phyloP scores from a whole-genome alignment of 2,888 invertebrate genomes.

The Dryobota labecula region DNA sequence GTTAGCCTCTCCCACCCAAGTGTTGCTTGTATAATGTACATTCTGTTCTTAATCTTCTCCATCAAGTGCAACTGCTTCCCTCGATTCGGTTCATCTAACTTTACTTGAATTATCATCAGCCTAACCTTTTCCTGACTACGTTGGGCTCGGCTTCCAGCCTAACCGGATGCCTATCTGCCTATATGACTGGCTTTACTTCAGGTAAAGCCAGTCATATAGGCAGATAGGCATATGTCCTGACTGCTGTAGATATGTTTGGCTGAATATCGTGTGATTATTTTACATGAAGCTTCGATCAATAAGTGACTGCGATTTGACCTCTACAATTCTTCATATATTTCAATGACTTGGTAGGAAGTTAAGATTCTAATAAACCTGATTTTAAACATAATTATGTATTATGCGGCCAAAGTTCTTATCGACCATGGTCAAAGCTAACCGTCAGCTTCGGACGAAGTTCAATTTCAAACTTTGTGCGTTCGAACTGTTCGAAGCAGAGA shows the following conservation, averaged over 20 bases:
- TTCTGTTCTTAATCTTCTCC: not conserved
- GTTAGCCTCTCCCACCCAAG: not conserved
- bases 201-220: no score
- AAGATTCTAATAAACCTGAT: not conserved
- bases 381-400: constrained; percentile 11
- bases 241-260: not conserved
- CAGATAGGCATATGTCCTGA: not conserved
- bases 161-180: not conserved
- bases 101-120: not conserved
- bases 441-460: not conserved
- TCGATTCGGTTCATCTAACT: not conserved
- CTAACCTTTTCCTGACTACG: not conserved
- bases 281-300: no score
- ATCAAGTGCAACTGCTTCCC: not conserved
- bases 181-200: not conserved
- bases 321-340: not conserved
- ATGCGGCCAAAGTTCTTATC: constrained; percentile 15
- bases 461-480: constrained; percentile 2
- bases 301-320: constrained; percentile 7
- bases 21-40: not conserved
- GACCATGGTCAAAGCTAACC: constrained; percentile 9
- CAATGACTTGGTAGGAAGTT: constrained; percentile 9
- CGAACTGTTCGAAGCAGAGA: not conserved
- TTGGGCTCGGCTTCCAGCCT: not conserved
- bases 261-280: constrained; percentile 1